Conservation (phyloP, 2,888 invertebrate species). For the Drosophila paramelanica region DNA sequence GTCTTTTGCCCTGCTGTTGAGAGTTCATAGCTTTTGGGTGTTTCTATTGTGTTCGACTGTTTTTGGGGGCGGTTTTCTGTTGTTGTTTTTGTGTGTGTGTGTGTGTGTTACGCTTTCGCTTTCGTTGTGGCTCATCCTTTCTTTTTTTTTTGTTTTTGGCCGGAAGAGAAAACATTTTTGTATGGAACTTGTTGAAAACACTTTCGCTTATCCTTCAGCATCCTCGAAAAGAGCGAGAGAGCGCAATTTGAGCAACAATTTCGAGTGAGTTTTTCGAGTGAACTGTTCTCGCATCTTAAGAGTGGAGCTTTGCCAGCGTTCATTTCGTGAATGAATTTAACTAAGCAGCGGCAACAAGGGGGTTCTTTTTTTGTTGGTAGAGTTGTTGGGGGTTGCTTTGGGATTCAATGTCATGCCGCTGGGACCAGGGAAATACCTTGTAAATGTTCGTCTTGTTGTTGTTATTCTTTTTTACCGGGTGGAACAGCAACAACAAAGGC, state of each 20-base stretch:
- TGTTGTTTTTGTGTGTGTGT: constrained; percentile 20
- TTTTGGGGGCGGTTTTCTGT: constrained; percentile 56
- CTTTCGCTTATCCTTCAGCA: constrained; percentile 60
- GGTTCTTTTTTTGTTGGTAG: constrained; percentile 31
- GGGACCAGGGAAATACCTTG: constrained; percentile 84
- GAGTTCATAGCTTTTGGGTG: constrained; percentile 69
- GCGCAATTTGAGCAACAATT: constrained; percentile 49
- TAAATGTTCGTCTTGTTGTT: constrained; percentile 53
- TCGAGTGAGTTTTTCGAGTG: constrained; percentile 32
- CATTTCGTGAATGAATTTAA: constrained; percentile 60
- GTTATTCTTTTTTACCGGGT: constrained; percentile 37
- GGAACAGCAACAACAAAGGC: constrained; percentile 33
- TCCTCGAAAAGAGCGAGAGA: constrained; percentile 31
- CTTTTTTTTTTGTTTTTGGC: constrained; percentile 3
- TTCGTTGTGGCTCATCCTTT: constrained; percentile 55
- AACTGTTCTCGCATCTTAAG: constrained; percentile 1
- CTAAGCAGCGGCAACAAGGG: constrained; percentile 1
- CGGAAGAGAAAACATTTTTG: constrained; percentile 52
- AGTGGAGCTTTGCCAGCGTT: constrained; percentile 59
- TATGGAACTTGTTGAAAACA: constrained; percentile 77
- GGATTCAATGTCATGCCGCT: constrained; percentile 85
- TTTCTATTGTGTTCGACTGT: constrained; percentile 61
- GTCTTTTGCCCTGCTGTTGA: background rate
- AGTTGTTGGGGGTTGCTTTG: constrained; percentile 83
- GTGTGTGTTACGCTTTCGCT: constrained; percentile 49